Base-by-base conservation (phyloP, 2,797 vertebrate species). In the Menidia menidia region DNA sequence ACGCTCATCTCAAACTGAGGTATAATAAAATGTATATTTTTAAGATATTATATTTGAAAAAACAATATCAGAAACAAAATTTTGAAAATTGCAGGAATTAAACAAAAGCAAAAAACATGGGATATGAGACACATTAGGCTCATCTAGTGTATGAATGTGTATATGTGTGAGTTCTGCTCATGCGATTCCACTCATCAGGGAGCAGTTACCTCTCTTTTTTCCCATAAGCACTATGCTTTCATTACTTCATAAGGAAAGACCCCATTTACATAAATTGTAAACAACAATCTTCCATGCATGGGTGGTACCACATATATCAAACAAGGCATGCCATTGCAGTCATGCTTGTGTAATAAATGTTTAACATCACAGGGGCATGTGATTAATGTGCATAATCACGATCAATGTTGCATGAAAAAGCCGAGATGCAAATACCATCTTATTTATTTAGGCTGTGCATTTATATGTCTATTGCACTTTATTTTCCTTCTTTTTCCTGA, bases 341-440 rank as follows among this genome's bases (percentile, higher is more conserved):
- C 52, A 39, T 47, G 73, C 56, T 55, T 61, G 65, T 69, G 53
- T 65, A 67, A 80, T 85, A 70, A 77, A 85, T 84, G 75, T 82
- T 83, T 84, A 70, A 88, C 75, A 80, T 89, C 75, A 78, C 83
- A 85, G 74, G 74, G 66, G 63, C 76, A 75, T 75, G 25, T 53
- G 50, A 77, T 78, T 84, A 83, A 78, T 83, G 82, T 85, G 82
- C 73, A 88, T 81, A 62, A 80, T 68, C 19, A 41, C 53, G 47
- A 70, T 54, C 47, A 42, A 6, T 0, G 7, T 62, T 58, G 47
- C 9, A 35, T 58, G 35, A 45, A 60, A 69, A 73, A 31, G 0
- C n/a, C 47, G 33, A 75, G 50, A 45, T 63, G 54, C 13, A 73
- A 67, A 80, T 35, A 74, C 11, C 45, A 59, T 68, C 7, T n/a